Evolutionary conservation across 2,888 invertebrate genomes (phyloP).

Genomic region (Lochmaea capreae): DNA sequence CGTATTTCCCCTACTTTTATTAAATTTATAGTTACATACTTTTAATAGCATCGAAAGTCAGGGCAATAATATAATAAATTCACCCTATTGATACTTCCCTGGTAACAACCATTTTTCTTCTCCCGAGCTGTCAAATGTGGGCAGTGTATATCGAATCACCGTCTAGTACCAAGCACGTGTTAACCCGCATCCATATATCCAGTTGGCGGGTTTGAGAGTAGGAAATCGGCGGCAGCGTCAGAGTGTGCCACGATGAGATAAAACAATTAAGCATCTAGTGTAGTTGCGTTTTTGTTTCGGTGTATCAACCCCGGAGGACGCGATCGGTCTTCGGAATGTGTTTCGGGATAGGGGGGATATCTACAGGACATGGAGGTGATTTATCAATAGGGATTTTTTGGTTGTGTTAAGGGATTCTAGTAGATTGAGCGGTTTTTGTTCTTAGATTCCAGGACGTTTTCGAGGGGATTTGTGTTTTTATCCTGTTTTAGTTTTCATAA

Average conservation of each 20-base stretch:
- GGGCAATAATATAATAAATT: background rate
- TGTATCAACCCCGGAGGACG: constrained; percentile 14
- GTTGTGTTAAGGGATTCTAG: constrained; percentile 32
- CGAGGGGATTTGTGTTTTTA: constrained; percentile 14
- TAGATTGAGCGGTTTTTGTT: constrained; percentile 35
- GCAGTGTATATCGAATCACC: constrained; percentile 18
- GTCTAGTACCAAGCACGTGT: constrained; percentile 29
- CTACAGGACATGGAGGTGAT: constrained; percentile 26
- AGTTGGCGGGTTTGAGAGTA: constrained; percentile 16
- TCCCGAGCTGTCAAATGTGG: constrained; percentile 11
- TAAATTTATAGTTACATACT: no score
- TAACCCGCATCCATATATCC: constrained; percentile 29
- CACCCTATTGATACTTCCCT: background rate
- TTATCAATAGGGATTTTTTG: constrained; percentile 36
- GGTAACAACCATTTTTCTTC: background rate
- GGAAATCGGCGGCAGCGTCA: constrained; percentile 18
- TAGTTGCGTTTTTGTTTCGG: constrained; percentile 33
- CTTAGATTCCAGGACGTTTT: constrained; percentile 18
- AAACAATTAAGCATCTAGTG: constrained; percentile 34
- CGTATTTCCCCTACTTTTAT: no score
- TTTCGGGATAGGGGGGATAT: constrained; percentile 27
- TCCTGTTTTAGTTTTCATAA: constrained; percentile 5
- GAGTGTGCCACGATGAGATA: constrained; percentile 25
- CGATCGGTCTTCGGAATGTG: constrained; percentile 25
- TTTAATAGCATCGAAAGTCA: no score